Base-by-base conservation (phyloP, 2,888 invertebrate species). In the Lasioglossum villosulum region DNA sequence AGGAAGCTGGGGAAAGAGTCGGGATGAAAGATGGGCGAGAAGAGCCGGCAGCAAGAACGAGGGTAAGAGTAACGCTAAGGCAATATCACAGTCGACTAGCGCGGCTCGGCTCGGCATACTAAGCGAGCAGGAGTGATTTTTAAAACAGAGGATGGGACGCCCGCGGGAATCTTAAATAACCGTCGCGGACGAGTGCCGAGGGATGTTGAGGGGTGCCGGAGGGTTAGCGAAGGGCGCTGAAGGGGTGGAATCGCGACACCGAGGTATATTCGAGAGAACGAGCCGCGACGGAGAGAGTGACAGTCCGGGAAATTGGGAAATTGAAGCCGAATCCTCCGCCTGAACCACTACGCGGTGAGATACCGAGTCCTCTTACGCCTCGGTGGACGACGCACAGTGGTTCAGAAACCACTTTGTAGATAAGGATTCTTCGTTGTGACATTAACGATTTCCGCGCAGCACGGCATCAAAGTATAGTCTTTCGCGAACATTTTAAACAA, bases 11-110 rank as follows among this genome's bases (percentile, higher is more conserved):
- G 68, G 56, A 75, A 78, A 48, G 82, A 80, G 77, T 37, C 82
- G 45, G 80, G 74, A 86, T 78, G 87, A 88, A 89, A 66, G 82
- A 87, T 83, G 81, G 79, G 70, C 82, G 56, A 73, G 71, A 78
- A 74, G 76, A 78, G 75, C 2, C 27, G 34, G 78, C 19, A 59
- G 48, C 72, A 75, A 78, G 76, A 75, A 82, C 66, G 79, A 75
- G 85, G 78, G 82, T 70, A 76, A 82, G 66, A 87, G 84, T 81
- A 91, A 90, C 89, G 89, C 81, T 85, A 83, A 92, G 91, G 94
- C 93, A 94, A 94, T 94, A 94, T 94, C 93, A 93, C 94, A 93
- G 94, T 94, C 92, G 93, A 94, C 93, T 93, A 92, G 91, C 92
- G 86, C 91, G 90, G 90, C 90, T 88, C 90, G 86, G 87, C 88